These are phyloP conservation scores for Dicycla oo DNA, from an alignment of 2,888 invertebrate genomes.

Conservation along the genomic window DNA sequence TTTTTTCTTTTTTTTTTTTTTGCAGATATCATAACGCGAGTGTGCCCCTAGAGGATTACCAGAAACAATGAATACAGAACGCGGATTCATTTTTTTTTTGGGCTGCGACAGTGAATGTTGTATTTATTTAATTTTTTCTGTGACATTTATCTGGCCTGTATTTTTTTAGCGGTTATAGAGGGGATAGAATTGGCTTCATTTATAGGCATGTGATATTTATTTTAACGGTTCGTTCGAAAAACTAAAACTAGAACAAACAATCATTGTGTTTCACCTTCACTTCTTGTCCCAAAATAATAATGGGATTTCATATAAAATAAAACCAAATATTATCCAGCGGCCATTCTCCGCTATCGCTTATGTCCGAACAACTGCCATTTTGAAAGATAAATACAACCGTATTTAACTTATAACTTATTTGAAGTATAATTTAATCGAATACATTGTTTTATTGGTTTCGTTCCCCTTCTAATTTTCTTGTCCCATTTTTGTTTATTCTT, in stretches of 20 bases:
- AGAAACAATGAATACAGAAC: constrained; percentile 75
- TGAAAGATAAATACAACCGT: constrained; percentile 37
- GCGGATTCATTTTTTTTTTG: constrained; percentile 59
- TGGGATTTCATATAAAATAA: background rate
- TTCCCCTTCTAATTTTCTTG: constrained; percentile 34
- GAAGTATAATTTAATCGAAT: constrained; percentile 59
- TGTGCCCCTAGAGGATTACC: constrained; percentile 65
- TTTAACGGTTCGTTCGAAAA: constrained; percentile 19
- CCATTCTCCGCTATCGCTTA: constrained; percentile 44
- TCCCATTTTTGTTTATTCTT: constrained; percentile 6
- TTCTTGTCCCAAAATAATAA: no score
- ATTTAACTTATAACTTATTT: constrained; percentile 47
- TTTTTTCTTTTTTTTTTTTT: constrained; percentile 64
- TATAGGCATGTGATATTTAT: constrained; percentile 40
- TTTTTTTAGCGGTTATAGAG: constrained; percentile 51
- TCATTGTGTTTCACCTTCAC: no score
- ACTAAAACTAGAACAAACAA: no score
- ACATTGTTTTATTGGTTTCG: constrained; percentile 66
- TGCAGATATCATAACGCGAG: constrained; percentile 69
- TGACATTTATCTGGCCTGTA: constrained; percentile 62
- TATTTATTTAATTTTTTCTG: constrained; percentile 63
- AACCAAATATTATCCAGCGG: background rate
- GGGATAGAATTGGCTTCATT: constrained; percentile 42
- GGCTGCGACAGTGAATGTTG: constrained; percentile 25
- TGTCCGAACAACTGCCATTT: constrained; percentile 1